A percentile compares a stretch with the other conserved stretches of the same genome.
Evolutionary conservation across 92 coral and sea anemone genomes (phyloP).

Genomic region (Zoanthus gigantus): DNA sequence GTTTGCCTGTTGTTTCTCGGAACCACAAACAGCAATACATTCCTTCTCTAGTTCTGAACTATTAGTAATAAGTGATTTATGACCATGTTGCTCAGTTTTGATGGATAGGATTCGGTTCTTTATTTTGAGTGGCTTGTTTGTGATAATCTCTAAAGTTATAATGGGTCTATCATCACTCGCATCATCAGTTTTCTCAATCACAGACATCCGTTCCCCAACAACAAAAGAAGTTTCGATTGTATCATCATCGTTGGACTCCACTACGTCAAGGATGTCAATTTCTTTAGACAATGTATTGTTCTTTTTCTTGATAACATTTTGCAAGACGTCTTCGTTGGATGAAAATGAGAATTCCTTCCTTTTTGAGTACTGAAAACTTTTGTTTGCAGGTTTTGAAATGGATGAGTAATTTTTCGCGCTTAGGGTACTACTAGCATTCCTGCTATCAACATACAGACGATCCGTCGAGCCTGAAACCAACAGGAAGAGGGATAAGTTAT

Average conservation of each 20-base stretch:
- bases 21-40: no score
- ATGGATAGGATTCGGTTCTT: neutral
- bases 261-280: conserved; percentile 24
- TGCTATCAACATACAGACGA: neutral
- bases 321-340: neutral
- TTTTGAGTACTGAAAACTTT: neutral
- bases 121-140: neutral
- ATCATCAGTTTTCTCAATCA: conserved; percentile 32
- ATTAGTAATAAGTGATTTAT: neutral
- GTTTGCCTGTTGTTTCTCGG: neutral
- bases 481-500: neutral
- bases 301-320: neutral
- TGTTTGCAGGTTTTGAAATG: neutral
- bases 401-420: neutral
- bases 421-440: neutral
- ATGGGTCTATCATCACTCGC: neutral
- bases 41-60: neutral
- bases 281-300: conserved; percentile 8
- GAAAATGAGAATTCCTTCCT: neutral
- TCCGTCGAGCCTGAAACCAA: neutral
- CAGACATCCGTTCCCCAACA: conserved; percentile 20
- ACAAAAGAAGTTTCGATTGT: neutral
- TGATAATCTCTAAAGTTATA: neutral
- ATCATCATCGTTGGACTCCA: neutral
- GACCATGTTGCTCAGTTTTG: neutral